Evolutionary conservation across 2,888 invertebrate genomes (phyloP), one percentile per base, ranked within the genome.

Genomic region (Torymus auratus): DNA sequence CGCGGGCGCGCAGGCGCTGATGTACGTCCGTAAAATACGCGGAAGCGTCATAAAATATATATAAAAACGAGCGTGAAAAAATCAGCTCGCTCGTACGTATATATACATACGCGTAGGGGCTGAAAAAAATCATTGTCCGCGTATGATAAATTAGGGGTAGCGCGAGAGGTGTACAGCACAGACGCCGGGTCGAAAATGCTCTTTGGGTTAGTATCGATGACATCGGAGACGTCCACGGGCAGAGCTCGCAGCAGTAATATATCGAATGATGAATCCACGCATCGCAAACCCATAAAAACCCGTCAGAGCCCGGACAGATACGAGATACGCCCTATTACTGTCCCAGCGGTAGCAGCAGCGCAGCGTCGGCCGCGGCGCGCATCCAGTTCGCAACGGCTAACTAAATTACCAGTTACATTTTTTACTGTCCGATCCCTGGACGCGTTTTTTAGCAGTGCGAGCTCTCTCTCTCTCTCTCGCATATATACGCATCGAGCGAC

Each of bases 331-430:
- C 89, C 90, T 90, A 89, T 90, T 89, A 90, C 89, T 88, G 88
- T 88, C 88, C 83, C 86, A 86, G 87, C 87, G 86, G 87, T 88
- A 87, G 85, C 86, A 82, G 82, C 80, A 68, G 65, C 81, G 71
- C 61, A 76, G 74, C 67, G 64, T 62, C 84, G 81, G 78, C 82
- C 41, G 81, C 75, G 60, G 15, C 62, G 72, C 75, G 81, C 74
- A 78, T 83, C 86, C 87, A 86, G 87, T 86, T 88, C 83, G 83
- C 81, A 67, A 88, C 87, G 87, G 88, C 89, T 89, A 90, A 90
- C 89, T 88, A 89, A 89, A 90, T 90, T 89, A 90, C 89, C 89
- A 89, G 89, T 89, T 89, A 90, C 89, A 90, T 89, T 89, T 89
- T 90, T 90, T 90, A 89, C 88, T 88, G 89, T 89, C 89, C 87